Conservation (phyloP, 1,140 invertebrate species). For the Fopius arisanus region DNA sequence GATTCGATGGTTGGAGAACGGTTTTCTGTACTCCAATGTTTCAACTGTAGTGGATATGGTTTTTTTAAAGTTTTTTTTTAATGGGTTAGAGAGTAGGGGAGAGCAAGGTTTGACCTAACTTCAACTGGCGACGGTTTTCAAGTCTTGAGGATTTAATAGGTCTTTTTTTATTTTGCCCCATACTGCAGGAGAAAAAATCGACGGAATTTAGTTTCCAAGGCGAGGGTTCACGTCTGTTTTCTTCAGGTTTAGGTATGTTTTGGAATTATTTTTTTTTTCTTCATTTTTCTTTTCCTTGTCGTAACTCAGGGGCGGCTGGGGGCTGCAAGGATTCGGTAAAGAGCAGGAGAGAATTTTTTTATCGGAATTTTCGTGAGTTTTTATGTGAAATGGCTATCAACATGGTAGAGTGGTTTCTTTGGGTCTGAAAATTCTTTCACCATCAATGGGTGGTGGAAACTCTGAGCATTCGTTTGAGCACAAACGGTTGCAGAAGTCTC, state of each 20-base stretch:
- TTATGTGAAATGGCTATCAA: not conserved
- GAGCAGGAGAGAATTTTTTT: not conserved
- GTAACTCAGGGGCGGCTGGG: not conserved
- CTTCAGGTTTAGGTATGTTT: not conserved
- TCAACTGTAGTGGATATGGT: not conserved
- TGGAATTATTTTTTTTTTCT: not conserved
- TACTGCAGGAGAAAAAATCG: not conserved
- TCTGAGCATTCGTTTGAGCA: not conserved
- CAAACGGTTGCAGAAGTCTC: not conserved
- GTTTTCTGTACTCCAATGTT: slow-evolving; percentile 13
- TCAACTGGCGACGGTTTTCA: slow-evolving; percentile 1
- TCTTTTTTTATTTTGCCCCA: not conserved
- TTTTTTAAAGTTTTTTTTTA: not conserved
- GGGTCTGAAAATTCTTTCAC: not conserved
- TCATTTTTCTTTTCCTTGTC: not conserved
- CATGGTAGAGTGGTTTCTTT: not conserved
- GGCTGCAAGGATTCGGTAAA: not conserved
- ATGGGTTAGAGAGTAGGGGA: not conserved
- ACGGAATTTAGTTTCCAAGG: not conserved
- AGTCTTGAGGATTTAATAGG: not conserved
- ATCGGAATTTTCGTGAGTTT: not conserved
- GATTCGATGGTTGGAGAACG: slow-evolving; percentile 10
- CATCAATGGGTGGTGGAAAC: not conserved
- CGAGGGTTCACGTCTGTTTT: too few species aligned
- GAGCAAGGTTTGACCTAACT: slow-evolving; percentile 18